A percentile compares a stretch with the other conserved stretches of the same genome.
Evolutionary conservation across 1,140 invertebrate species (phyloP).

Genomic region (Polypedilum pembai): DNA sequence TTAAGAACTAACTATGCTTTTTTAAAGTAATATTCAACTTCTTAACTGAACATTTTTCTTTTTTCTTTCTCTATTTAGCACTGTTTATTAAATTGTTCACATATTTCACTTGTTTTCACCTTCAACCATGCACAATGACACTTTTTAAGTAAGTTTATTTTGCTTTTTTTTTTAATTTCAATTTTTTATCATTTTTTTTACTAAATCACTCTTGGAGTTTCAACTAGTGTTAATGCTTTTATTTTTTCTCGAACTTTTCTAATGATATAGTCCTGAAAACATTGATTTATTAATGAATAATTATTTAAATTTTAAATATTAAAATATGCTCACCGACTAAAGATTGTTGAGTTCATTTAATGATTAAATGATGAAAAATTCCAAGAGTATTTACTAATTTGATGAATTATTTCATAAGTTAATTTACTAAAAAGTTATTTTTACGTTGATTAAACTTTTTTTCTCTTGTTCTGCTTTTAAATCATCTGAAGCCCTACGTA

Average conservation of each 20-base stretch:
- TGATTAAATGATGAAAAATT: not conserved
- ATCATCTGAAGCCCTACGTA: constrained; percentile 14
- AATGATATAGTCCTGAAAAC: not conserved
- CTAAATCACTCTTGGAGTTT: not conserved
- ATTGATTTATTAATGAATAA: not conserved
- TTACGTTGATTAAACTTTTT: constrained; percentile 8
- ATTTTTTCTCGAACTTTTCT: not conserved
- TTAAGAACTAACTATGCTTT: not conserved
- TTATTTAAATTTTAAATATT: not conserved
- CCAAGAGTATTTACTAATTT: constrained; percentile 12
- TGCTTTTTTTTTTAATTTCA: not conserved
- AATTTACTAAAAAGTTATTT: not conserved
- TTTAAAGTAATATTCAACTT: not conserved
- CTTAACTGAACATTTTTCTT: not conserved
- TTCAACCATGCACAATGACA: not conserved
- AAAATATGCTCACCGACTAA: not conserved
- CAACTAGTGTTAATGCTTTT: not conserved
- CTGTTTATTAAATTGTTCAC: no score
- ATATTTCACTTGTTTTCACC: not conserved
- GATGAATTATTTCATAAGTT: constrained; percentile 14
- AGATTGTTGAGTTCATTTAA: not conserved
- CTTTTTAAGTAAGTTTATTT: not conserved
- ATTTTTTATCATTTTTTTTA: not conserved
- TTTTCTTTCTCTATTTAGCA: not conserved
- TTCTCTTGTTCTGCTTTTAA: not conserved